Evolutionary conservation across 2,113 vertebrate genomes (phyloP), one percentile per base, ranked within the genome.

Genomic region (Sakesphorus luctuosus): DNA sequence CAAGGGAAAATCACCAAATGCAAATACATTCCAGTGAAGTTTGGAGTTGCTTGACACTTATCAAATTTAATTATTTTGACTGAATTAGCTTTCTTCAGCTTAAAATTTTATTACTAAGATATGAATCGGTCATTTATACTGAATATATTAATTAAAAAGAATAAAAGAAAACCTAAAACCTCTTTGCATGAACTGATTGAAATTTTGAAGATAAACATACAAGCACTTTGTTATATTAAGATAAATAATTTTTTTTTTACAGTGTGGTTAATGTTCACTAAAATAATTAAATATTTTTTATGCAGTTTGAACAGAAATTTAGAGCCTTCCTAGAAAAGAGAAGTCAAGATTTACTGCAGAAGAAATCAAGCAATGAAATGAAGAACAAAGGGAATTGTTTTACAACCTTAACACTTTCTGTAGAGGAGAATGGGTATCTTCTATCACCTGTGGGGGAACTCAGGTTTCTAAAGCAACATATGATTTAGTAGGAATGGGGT

Each of bases 101-200:
- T 84, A 59, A 94, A 84, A 81, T 86, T 94, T 91, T 85, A 89
- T 92, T 91, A 85, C 35, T 1, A 23, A 93, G 71, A 89, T 84
- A 95, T 17, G 80, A 94, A 94, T 87, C 87, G 53, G 59, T 55
- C 43, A 93, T 87, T 93, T 89, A 29, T 83, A 53, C 44, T 56
- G 69, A 92, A 87, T 25, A 81, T 89, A 93, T 73, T 87, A 72
- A 94, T 93, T 80, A 44, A 47, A 89, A 93, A 78, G 19, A 90
- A 76, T 38, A 80, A 77, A 91, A 84, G 20, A 72, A 85, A 90
- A 23, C 5, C 6, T 77, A 72, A 85, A 90, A 23, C 5, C 6
- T 77, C 19, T 69, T 83, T 53, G 23, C 46, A 58, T 88, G 72
- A 76, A 61, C 19, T 33, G 19, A 46, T 17, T 58, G 31, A 66